Evolutionary conservation across 2,888 invertebrate genomes (phyloP).

Genomic region (Stictocephala bisonia): DNA sequence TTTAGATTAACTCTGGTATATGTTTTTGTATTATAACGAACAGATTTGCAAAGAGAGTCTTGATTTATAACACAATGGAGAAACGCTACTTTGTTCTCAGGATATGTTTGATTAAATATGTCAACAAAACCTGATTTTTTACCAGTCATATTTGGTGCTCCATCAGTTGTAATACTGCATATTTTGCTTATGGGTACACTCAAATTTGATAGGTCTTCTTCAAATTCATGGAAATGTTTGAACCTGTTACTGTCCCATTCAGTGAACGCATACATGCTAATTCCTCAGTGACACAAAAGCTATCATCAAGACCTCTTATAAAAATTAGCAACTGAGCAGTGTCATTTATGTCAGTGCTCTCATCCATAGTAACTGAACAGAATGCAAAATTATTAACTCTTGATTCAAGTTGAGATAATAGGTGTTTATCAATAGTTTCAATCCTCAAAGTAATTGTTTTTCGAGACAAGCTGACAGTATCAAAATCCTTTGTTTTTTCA

Average conservation of each 20-base stretch:
- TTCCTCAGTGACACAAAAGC: slow-evolving; percentile 35
- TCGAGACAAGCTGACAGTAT: too few species aligned
- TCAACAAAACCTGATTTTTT: too few species aligned
- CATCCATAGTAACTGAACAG: too few species aligned
- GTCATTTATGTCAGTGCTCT: too few species aligned
- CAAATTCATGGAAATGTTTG: background rate
- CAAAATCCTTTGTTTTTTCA: too few species aligned
- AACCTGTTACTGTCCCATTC: slow-evolving; percentile 1
- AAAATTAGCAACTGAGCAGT: too few species aligned
- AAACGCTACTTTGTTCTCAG: background rate
- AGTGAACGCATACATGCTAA: slow-evolving; percentile 28
- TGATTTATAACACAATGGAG: background rate
- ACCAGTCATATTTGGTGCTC: background rate
- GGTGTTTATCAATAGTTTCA: too few species aligned
- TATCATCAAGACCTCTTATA: slow-evolving; percentile 37
- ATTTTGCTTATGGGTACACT: background rate
- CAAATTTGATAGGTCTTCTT: background rate
- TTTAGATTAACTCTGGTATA: too few species aligned
- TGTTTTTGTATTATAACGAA: too few species aligned
- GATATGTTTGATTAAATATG: background rate
- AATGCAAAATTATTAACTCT: too few species aligned
- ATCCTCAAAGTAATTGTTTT: too few species aligned
- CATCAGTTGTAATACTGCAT: too few species aligned
- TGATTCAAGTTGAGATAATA: background rate
- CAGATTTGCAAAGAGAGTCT: background rate